phyloP scores from a whole-genome alignment of 1,140 invertebrate genomes.

The Zaprionus ornatus region DNA sequence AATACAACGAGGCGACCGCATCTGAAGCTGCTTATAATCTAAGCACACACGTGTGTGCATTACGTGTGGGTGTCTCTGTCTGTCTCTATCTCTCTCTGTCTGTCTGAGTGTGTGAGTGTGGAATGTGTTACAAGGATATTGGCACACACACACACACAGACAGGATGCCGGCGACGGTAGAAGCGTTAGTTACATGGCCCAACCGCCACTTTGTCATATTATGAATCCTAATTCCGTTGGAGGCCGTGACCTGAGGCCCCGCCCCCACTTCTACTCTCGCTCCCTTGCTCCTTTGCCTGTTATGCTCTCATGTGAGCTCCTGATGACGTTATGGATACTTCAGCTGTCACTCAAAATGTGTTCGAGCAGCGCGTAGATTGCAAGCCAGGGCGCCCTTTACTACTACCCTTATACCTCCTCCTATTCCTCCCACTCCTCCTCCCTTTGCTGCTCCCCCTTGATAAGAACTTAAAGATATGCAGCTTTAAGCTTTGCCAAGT shows the following conservation, averaged over 20 bases:
- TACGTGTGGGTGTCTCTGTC: conserved; percentile 29
- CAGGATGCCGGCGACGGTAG: conserved; percentile 14
- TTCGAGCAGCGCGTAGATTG: conserved; percentile 52
- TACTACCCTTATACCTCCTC: neutral
- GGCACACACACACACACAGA: conserved; percentile 29
- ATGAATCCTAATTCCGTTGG: conserved; percentile 73
- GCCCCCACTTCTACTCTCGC: too few relatives aligned
- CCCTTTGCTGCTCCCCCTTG: neutral
- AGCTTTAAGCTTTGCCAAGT: conserved; percentile 27
- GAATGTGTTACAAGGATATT: conserved; percentile 60
- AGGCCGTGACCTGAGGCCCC: conserved; percentile 56
- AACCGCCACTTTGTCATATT: conserved; percentile 67
- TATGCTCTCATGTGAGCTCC: conserved; percentile 33
- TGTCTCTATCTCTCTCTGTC: neutral
- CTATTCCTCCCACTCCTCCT: neutral
- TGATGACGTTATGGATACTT: conserved; percentile 78
- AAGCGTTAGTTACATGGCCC: conserved; percentile 46
- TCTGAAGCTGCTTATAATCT: conserved; percentile 72
- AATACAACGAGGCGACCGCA: conserved; percentile 59
- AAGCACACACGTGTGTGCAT: conserved; percentile 48
- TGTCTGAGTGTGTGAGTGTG: conserved; percentile 28
- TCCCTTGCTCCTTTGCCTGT: neutral
- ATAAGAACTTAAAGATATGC: conserved; percentile 28
- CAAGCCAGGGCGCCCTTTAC: conserved; percentile 24
- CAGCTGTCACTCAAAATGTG: conserved; percentile 71